These are phyloP conservation scores for Gymnoscopelus braueri DNA, from an alignment of 2,797 vertebrate genomes.

Conservation along the genomic window DNA sequence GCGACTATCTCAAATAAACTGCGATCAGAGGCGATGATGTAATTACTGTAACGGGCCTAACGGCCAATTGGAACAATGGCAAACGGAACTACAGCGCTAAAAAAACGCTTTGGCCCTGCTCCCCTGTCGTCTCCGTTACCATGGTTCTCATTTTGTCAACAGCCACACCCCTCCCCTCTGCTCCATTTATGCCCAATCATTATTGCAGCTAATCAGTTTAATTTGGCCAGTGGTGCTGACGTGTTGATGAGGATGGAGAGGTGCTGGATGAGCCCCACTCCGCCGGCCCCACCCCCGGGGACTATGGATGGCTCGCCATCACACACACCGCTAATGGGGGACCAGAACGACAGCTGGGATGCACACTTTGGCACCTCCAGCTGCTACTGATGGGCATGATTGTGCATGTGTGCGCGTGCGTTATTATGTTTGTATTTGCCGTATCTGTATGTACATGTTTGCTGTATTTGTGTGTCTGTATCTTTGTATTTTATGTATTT, in stretches of 20 bases:
- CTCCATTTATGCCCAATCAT: constrained; percentile 62
- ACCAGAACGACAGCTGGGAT: constrained; percentile 68
- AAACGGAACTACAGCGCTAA: no score
- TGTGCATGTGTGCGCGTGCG: constrained; percentile 24
- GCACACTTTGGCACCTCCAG: constrained; percentile 61
- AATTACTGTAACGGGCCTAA: no score
- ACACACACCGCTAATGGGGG: constrained; percentile 60
- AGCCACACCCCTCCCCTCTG: constrained; percentile 23
- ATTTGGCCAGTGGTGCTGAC: constrained; percentile 71
- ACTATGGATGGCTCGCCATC: constrained; percentile 60
- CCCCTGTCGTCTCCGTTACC: neutral
- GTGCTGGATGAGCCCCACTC: constrained; percentile 69
- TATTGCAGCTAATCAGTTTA: constrained; percentile 75
- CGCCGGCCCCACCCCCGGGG: constrained; percentile 54
- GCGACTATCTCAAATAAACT: no score
- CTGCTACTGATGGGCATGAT: constrained; percentile 47
- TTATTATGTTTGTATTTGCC: neutral
- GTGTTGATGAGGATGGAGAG: constrained; percentile 79
- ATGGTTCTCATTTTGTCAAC: neutral
- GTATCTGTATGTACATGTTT: neutral
- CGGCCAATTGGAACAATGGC: no score
- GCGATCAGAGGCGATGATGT: no score
- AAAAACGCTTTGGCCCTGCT: neutral
- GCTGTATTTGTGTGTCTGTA: constrained; percentile 16
- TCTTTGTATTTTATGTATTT: constrained; percentile 15